phyloP scores from a whole-genome alignment of 2,797 vertebrate species.

The Ceyx erithaca region DNA sequence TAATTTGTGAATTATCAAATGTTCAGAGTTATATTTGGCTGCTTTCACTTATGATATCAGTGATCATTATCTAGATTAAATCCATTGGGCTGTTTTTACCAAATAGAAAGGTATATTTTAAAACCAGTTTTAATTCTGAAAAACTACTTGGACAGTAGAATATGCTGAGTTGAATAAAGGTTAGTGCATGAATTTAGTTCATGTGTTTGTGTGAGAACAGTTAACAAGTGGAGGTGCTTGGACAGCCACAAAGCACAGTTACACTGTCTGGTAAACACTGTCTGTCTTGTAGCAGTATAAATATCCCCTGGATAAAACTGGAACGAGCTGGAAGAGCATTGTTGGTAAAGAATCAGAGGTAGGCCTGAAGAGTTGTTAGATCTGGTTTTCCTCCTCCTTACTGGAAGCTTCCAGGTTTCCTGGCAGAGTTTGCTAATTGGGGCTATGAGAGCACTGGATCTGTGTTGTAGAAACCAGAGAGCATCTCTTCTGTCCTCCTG shows the following conservation, averaged over 20 bases:
- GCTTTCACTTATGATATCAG: background rate
- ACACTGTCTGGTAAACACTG: background rate
- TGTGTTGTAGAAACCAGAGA: background rate
- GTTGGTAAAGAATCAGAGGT: background rate
- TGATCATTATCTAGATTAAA: background rate
- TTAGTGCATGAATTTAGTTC: background rate
- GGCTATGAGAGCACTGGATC: background rate
- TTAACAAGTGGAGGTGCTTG: background rate
- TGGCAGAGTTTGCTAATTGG: background rate
- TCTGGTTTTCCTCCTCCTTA: background rate
- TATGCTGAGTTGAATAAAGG: background rate
- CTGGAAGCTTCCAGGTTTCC: background rate
- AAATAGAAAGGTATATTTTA: background rate
- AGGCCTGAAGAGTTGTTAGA: background rate
- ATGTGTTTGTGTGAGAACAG: background rate
- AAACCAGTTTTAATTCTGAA: background rate
- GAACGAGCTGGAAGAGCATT: conserved; percentile 2
- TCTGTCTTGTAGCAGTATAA: background rate
- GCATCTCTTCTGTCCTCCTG: background rate
- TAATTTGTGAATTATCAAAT: background rate
- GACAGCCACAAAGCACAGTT: background rate
- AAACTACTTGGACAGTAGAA: background rate
- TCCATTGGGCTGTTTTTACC: background rate
- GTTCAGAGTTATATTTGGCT: background rate
- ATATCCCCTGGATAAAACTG: background rate